Conservation (phyloP, 1,140 invertebrate species). For the Zeugodacus cucurbitae region DNA sequence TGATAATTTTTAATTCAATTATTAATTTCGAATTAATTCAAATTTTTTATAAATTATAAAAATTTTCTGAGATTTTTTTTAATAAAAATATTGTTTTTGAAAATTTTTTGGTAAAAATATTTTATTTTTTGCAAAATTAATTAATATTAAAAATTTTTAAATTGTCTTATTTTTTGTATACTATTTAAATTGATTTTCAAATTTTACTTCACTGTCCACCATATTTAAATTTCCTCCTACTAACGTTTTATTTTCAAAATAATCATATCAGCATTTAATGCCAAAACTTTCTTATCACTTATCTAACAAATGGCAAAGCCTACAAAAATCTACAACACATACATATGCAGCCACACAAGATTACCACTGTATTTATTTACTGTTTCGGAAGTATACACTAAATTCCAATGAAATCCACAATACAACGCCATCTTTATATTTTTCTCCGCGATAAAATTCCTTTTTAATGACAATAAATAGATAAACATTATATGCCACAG, state of each 20-base stretch:
- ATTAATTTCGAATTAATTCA: too few species aligned
- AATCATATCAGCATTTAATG: not conserved
- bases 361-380: not conserved
- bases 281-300: not conserved
- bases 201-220: not conserved
- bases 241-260: too few species aligned
- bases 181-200: too few species aligned
- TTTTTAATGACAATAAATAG: not conserved
- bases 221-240: too few species aligned
- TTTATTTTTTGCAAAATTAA: too few species aligned
- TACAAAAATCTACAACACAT: not conserved
- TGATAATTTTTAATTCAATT: too few species aligned
- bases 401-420: not conserved
- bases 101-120: too few species aligned
- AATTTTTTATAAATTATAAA: too few species aligned
- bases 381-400: not conserved
- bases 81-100: too few species aligned
- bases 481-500: not conserved
- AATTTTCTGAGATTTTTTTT: too few species aligned
- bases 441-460: not conserved
- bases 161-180: too few species aligned
- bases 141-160: too few species aligned
- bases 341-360: not conserved
- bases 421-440: not conserved
- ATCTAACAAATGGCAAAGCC: not conserved